A percentile compares a stretch with the other conserved stretches of the same genome.
Conservation (phyloP, 2,797 vertebrate genomes). For the Darevskia nairensis region DNA sequence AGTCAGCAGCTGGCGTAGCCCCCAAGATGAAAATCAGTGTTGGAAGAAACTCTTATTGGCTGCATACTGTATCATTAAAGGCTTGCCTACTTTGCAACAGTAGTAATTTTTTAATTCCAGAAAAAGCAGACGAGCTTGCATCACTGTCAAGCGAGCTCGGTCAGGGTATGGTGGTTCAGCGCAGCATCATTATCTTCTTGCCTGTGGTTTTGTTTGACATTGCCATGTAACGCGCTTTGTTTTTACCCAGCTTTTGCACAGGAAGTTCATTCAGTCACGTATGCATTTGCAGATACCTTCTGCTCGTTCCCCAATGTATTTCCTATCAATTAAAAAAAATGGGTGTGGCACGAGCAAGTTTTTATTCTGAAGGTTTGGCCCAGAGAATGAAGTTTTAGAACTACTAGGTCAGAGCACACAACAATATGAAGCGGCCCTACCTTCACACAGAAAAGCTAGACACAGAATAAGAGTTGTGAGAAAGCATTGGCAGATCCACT, state of each 20-base stretch:
- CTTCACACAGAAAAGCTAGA: too few relatives aligned
- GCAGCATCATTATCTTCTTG: background rate
- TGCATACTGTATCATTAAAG: background rate
- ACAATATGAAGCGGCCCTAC: background rate
- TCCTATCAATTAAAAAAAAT: too few relatives aligned
- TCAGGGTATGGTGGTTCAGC: background rate
- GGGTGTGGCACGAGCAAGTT: too few relatives aligned
- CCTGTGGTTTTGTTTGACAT: slow-evolving; percentile 3
- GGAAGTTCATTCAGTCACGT: background rate
- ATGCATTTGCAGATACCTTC: background rate
- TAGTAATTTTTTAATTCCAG: background rate
- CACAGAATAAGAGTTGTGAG: background rate
- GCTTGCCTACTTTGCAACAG: background rate
- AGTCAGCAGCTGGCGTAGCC: background rate
- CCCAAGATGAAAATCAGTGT: background rate
- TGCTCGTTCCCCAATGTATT: background rate
- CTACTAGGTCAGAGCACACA: background rate
- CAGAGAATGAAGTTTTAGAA: too few relatives aligned
- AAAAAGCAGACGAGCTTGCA: background rate
- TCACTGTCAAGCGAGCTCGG: background rate
- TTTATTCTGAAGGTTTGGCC: too few relatives aligned
- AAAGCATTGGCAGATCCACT: background rate
- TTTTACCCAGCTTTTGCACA: background rate
- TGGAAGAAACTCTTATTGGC: background rate
- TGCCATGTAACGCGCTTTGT: background rate